A percentile compares a stretch with the other conserved stretches of the same genome.
Conservation (phyloP, 2,797 vertebrate species). For the Myotis daubentonii region DNA sequence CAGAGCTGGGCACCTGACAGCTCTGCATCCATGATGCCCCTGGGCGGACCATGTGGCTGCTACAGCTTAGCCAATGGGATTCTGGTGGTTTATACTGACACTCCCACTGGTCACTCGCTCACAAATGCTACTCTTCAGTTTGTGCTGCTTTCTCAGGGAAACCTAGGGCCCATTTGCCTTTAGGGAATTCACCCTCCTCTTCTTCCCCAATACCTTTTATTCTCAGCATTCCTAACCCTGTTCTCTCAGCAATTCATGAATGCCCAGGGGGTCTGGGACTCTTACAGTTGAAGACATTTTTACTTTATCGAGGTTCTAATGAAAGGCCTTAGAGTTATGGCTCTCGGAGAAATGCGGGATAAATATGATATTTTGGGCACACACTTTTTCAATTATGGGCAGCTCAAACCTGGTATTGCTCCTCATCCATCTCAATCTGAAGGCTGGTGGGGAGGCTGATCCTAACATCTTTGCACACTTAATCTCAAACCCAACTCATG, state of each 20-base stretch:
- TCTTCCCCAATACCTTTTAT: neutral
- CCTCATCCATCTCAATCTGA: constrained; percentile 81
- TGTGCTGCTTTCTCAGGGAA: neutral
- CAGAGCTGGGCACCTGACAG: neutral
- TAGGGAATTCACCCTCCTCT: neutral
- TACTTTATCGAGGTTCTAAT: constrained; percentile 55
- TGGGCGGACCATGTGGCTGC: too few species aligned
- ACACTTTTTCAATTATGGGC: constrained; percentile 80
- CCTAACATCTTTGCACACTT: constrained; percentile 77
- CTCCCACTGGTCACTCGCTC: neutral
- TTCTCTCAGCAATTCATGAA: constrained; percentile 37
- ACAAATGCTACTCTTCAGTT: neutral
- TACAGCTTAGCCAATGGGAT: neutral
- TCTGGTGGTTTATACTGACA: neutral
- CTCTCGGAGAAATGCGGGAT: constrained; percentile 67
- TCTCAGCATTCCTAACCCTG: neutral
- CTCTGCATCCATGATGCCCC: neutral
- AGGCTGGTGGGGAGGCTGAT: constrained; percentile 70
- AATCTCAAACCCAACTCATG: constrained; percentile 74
- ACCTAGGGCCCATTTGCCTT: neutral
- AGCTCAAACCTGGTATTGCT: constrained; percentile 73
- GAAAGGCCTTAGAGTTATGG: constrained; percentile 67
- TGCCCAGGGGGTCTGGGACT: neutral
- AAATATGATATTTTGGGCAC: constrained; percentile 79
- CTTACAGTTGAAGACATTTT: constrained; percentile 54